Percentiles rank a stretch among this genome's conserved stretches.
Conservation (phyloP, 2,888 invertebrate genomes). For the Morpho achilles region DNA sequence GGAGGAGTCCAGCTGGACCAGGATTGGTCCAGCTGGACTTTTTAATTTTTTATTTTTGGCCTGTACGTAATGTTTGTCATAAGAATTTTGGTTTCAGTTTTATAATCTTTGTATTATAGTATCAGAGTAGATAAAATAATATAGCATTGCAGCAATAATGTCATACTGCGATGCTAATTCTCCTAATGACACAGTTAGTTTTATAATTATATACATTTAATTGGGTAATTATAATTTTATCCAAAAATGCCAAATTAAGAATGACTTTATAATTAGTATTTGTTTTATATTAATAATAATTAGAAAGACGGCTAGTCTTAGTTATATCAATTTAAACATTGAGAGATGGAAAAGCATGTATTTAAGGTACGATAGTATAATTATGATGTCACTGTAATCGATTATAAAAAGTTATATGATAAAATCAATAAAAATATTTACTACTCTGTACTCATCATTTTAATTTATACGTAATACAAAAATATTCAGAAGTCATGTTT, state of each 20-base stretch:
- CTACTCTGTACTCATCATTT: neutral
- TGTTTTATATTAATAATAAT: slow-evolving; percentile 27
- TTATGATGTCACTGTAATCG: neutral
- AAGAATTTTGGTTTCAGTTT: too few species aligned
- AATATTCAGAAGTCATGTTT: too few species aligned
- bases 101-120: too few species aligned
- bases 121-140: too few species aligned
- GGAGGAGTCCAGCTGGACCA: too few species aligned
- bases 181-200: too few species aligned
- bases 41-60: too few species aligned
- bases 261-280: slow-evolving; percentile 40
- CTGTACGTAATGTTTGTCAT: too few species aligned
- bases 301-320: slow-evolving; percentile 23
- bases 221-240: slow-evolving; percentile 56
- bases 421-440: slow-evolving; percentile 1
- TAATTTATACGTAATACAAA: neutral
- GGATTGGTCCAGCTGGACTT: too few species aligned
- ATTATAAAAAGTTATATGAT: slow-evolving; percentile 6
- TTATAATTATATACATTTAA: neutral
- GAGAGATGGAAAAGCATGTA: slow-evolving; percentile 2
- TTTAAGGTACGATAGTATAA: slow-evolving; percentile 2
- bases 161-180: too few species aligned
- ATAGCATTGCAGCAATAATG: too few species aligned
- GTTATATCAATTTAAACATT: slow-evolving; percentile 16
- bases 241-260: slow-evolving; percentile 73